phyloP scores from a whole-genome alignment of 1,140 invertebrate species.

The Drosophila kurseongensis region DNA sequence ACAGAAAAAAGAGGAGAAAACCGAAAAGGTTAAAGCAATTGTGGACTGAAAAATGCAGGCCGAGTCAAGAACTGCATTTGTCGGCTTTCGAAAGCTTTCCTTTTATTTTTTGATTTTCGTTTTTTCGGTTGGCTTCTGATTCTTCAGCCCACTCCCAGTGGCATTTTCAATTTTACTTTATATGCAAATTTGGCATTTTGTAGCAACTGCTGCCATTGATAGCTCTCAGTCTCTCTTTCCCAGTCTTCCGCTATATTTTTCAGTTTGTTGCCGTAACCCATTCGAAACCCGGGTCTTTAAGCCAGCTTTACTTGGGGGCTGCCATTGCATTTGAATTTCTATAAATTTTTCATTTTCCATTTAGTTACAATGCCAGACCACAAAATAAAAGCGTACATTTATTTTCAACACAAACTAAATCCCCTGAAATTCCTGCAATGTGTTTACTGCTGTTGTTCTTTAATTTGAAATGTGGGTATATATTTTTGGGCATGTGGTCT shows the following conservation, averaged over 20 bases:
- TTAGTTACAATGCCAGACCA: conserved; percentile 59
- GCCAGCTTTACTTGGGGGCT: conserved; percentile 63
- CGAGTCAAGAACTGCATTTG: conserved; percentile 66
- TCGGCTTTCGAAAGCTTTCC: conserved; percentile 47
- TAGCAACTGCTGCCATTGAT: conserved; percentile 76
- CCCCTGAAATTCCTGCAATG: conserved; percentile 19
- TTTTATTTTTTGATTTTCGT: conserved; percentile 31
- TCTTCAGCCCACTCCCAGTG: conserved; percentile 53
- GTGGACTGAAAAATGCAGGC: conserved; percentile 44
- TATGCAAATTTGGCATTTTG: conserved; percentile 82
- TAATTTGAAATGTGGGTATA: conserved; percentile 24
- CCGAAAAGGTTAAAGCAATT: conserved; percentile 55
- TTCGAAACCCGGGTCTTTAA: conserved; percentile 53
- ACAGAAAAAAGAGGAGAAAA: conserved; percentile 1
- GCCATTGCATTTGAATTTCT: conserved; percentile 74
- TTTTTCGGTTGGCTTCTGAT: conserved; percentile 14
- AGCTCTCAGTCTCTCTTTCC: conserved; percentile 36
- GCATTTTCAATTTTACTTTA: conserved; percentile 83
- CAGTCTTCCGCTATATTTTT: conserved; percentile 10
- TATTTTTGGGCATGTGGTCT: conserved; percentile 12
- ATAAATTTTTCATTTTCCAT: conserved; percentile 81
- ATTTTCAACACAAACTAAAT: conserved; percentile 29
- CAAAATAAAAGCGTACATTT: conserved; percentile 45
- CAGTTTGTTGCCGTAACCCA: conserved; percentile 18
- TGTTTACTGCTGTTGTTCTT: conserved; percentile 44